Percentiles rank a stretch among this genome's conserved stretches.
Conservation (phyloP, 2,797 vertebrate genomes). For the Euthynnus affinis region DNA sequence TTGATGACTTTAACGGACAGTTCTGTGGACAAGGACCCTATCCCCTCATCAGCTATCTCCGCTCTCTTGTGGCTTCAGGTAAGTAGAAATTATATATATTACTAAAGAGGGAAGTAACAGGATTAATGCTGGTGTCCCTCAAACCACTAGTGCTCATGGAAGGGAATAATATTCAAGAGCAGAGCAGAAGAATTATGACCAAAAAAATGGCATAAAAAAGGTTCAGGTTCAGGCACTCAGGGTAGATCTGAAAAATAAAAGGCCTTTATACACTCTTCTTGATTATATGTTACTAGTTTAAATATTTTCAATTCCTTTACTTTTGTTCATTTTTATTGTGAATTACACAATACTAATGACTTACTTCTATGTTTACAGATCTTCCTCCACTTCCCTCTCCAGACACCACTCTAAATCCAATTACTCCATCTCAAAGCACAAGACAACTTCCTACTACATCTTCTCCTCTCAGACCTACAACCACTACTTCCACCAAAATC, state of each 20-base stretch:
- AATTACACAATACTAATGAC: not conserved
- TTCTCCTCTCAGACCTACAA: constrained; percentile 21
- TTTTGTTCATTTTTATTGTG: not conserved
- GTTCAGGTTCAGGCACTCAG: too few species aligned
- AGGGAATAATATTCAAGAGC: too few species aligned
- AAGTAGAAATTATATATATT: not conserved
- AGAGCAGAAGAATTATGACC: too few species aligned
- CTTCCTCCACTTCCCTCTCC: constrained; percentile 35
- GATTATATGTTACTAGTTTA: not conserved
- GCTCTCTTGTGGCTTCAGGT: constrained; percentile 67
- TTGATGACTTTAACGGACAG: constrained; percentile 84
- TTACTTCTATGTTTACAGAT: constrained; percentile 42
- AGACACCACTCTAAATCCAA: not conserved
- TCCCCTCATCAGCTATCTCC: constrained; percentile 75
- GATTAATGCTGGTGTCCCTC: too few species aligned
- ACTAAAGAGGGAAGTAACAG: too few species aligned
- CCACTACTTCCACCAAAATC: not conserved
- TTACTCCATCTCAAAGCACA: not conserved
- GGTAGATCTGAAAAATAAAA: too few species aligned
- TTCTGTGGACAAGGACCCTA: constrained; percentile 81
- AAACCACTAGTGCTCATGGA: too few species aligned
- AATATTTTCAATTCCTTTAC: not conserved
- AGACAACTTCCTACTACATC: not conserved
- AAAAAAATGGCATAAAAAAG: too few species aligned
- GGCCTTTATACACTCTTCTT: too few species aligned